Percentiles rank a stretch among this genome's conserved stretches.
These are phyloP conservation scores for Callochromis pleurospilus DNA, from an alignment of 2,113 vertebrate genomes.

Conservation along the genomic window DNA sequence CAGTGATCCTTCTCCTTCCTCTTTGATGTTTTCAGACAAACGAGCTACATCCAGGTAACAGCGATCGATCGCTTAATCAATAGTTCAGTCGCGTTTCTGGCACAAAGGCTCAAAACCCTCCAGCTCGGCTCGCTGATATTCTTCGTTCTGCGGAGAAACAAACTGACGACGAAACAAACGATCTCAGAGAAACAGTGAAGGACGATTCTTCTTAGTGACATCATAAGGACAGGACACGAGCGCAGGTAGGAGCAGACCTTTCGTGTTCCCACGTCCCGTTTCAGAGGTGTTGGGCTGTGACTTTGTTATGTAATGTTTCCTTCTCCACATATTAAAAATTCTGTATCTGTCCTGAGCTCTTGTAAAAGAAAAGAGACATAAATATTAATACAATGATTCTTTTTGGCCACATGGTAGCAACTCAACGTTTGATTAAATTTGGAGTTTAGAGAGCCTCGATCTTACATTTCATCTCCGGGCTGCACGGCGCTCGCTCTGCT, in stretches of 20 bases:
- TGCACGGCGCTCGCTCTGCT: not conserved
- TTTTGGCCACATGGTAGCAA: not conserved
- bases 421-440: rapidly evolving
- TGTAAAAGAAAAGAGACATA: not conserved
- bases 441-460: not conserved
- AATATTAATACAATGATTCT: not conserved
- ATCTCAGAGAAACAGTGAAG: rapidly evolving
- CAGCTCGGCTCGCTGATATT: rapidly evolving
- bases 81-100: not conserved
- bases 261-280: not conserved
- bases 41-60: not conserved
- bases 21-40: not conserved
- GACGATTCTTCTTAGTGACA: not conserved
- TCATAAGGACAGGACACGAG: not conserved
- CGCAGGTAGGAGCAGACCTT: not conserved
- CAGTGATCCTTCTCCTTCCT: not conserved
- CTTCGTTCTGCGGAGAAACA: not conserved
- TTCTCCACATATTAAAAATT: not conserved
- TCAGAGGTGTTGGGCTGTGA: no score
- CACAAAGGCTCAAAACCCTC: not conserved
- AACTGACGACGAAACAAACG: not conserved
- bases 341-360: not conserved
- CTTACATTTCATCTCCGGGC: rapidly evolving
- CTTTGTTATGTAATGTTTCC: not conserved
- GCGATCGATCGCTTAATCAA: not conserved